Evolutionary conservation across 2,888 invertebrate species (phyloP), one percentile per base, ranked within the genome.

Genomic region (Dastarcus helophoroides): DNA sequence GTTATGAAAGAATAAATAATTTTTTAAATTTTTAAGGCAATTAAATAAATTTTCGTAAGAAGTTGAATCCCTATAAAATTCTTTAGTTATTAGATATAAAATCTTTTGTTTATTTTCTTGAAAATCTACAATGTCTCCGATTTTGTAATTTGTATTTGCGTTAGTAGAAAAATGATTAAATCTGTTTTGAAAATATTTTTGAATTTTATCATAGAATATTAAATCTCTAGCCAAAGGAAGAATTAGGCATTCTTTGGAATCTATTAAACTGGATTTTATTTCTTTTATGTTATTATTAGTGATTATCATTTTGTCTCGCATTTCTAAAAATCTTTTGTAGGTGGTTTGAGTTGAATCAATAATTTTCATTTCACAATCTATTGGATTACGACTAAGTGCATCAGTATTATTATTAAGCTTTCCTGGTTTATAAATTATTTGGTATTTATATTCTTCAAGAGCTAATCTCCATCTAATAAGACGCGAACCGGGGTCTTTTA

Each of bases 371-470:
- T n/a, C n/a, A n/a, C n/a, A n/a, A n/a, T n/a, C 19, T 14, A 30
- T 26, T 29, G 12, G 26, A 22, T 30, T 34, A 35, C 38, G 31
- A 32, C 35, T 39, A 24, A 41, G 23, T 8, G 36, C 35, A 25
- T 43, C 42, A 3, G 48, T 48, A 27, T 52, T 48, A 3, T 36
- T 38, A 32, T 53, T 53, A 28, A 46, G 32, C 37, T 41, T 42
- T 5, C 52, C 49, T 4, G 43, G 38, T 42, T 47, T 51, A 25
- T 50, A 38, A 10, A 37, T 28, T 15, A 51, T 46, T 32, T 43
- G 33, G 31, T 45, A 54, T 19, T 54, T 35, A 29, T 47, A 54
- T 42, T 55, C 51, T 34, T 43, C 39, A 14, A 56, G 29, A 25
- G 27, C 24, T 22, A 58, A 32, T 29, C 44, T 29, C 54, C 54